Conservation (phyloP, 2,888 invertebrate genomes). For the Drosophila dives region DNA sequence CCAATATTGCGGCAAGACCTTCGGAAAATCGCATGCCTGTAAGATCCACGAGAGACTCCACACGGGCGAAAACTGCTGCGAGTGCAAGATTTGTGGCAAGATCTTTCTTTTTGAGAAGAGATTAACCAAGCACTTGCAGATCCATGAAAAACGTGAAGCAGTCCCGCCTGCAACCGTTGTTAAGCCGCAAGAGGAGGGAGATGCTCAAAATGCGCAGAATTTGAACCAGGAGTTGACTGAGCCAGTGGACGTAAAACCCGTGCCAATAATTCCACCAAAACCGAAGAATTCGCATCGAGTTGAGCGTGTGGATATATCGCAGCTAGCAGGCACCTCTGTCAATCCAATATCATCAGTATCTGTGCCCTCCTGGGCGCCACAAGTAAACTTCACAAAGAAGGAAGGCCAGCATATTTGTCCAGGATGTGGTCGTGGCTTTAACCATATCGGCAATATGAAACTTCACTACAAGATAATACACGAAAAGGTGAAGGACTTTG, state of each 20-base stretch:
- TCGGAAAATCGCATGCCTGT: slow-evolving; percentile 82
- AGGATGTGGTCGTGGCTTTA: slow-evolving; percentile 82
- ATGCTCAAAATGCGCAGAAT: slow-evolving; percentile 19
- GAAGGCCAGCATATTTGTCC: slow-evolving; percentile 83
- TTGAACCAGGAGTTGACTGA: slow-evolving; percentile 33
- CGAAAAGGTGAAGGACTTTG: slow-evolving; percentile 83
- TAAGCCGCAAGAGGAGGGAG: slow-evolving; percentile 42
- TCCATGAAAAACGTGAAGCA: slow-evolving; percentile 80
- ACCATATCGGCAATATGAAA: slow-evolving; percentile 81
- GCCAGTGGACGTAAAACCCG: slow-evolving; percentile 46
- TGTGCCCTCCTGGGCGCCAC: slow-evolving; percentile 81
- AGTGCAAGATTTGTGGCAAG: slow-evolving; percentile 82
- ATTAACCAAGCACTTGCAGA: slow-evolving; percentile 81
- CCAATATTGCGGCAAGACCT: slow-evolving; percentile 82
- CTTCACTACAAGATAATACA: slow-evolving; percentile 83
- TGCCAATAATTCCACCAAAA: slow-evolving; percentile 61
- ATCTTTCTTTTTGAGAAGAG: slow-evolving; percentile 81
- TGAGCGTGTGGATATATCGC: slow-evolving; percentile 81
- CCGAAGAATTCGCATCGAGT: slow-evolving; percentile 81
- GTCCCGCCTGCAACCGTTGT: slow-evolving; percentile 43
- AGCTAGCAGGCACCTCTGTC: slow-evolving; percentile 81
- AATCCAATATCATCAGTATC: slow-evolving; percentile 82
- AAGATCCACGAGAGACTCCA: slow-evolving; percentile 82
- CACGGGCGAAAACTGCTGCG: slow-evolving; percentile 82
- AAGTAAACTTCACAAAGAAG: slow-evolving; percentile 83